Percentiles rank a stretch among this genome's conserved stretches.
Evolutionary conservation across 2,888 invertebrate genomes (phyloP).

Genomic region (Argyra leucocephala): DNA sequence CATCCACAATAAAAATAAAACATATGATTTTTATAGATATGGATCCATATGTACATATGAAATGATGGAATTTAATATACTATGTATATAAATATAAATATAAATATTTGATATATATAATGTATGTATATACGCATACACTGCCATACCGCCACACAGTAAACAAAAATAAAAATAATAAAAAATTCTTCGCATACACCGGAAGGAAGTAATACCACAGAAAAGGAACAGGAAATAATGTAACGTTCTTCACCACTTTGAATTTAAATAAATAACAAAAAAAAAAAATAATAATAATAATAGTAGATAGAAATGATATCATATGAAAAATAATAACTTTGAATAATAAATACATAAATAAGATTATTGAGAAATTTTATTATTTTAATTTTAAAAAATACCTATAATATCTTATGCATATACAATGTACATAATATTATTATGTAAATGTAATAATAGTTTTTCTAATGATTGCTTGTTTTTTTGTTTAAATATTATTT

Average conservation of each 20-base stretch:
- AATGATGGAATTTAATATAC: background rate
- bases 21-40: too few species aligned
- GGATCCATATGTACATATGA: too few species aligned
- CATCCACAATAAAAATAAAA: too few species aligned
- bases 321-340: background rate
- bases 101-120: background rate
- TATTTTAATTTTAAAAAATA: too few species aligned
- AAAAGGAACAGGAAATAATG: slow-evolving; percentile 3
- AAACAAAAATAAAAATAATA: background rate
- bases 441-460: too few species aligned
- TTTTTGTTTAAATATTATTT: too few species aligned
- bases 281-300: too few species aligned
- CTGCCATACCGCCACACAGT: background rate
- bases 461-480: too few species aligned
- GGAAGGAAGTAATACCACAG: background rate
- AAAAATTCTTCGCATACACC: slow-evolving; percentile 2
- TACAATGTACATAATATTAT: too few species aligned
- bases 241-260: background rate
- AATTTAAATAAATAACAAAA: background rate
- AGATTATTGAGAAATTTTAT: background rate
- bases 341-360: background rate
- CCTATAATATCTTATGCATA: too few species aligned
- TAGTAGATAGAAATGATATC: background rate
- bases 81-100: background rate
- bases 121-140: background rate